phyloP scores from a whole-genome alignment of 1,140 invertebrate genomes.

The Holotrichia oblita region DNA sequence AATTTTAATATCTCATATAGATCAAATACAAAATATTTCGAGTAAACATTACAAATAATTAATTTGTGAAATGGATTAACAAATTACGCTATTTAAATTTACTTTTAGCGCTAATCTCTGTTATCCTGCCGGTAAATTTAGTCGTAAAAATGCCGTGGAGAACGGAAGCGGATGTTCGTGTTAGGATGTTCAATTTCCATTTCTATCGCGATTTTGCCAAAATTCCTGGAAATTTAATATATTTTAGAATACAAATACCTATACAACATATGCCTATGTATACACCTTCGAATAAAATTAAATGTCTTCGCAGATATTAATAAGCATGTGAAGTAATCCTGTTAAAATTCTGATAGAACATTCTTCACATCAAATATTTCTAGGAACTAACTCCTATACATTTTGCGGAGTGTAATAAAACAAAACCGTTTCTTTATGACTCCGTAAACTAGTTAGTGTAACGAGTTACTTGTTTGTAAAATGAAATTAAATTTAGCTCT shows the following conservation, averaged over 20 bases:
- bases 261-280: neutral
- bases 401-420: neutral
- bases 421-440: neutral
- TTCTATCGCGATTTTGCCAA: constrained; percentile 33
- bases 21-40: too few species aligned
- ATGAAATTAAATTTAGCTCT: too few species aligned
- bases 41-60: too few species aligned
- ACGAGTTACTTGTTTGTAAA: too few species aligned
- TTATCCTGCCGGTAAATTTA: constrained; percentile 18
- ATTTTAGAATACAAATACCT: neutral
- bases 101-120: neutral
- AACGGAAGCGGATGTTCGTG: constrained; percentile 32
- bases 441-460: too few species aligned
- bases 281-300: neutral
- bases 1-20: too few species aligned
- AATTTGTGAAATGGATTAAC: too few species aligned
- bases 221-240: constrained; percentile 9
- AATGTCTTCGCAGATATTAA: neutral
- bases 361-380: neutral
- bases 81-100: too few species aligned
- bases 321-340: neutral
- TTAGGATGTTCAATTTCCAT: constrained; percentile 32
- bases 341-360: neutral
- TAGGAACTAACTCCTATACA: neutral
- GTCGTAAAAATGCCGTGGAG: constrained; percentile 4